Base-by-base conservation (phyloP, 1,140 invertebrate species). In the Campoletis sonorensis region DNA sequence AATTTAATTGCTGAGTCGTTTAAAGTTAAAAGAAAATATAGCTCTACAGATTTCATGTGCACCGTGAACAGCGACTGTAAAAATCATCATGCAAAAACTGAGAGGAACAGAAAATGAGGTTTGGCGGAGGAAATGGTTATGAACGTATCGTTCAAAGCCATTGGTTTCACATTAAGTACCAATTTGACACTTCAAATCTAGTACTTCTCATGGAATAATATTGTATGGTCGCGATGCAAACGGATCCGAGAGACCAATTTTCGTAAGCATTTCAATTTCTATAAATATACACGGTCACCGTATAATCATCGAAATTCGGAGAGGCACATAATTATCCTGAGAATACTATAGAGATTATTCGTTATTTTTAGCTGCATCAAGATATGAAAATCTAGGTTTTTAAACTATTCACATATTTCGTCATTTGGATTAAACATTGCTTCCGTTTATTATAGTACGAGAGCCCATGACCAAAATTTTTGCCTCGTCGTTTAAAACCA, bases 1-100 rank as follows among this genome's bases (percentile, higher is more conserved):
- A 70, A 70, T 70, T 70, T 30, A 15, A 33, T 70, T 37, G 30
- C 72, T n/a, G n/a, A 73, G 80, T 83, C 73, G 54, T 54, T 76
- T 78, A 67, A 30, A 61, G 54, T 80, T 51, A 33, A 58, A 73
- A 33, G 3, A 2, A 33, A 33, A 33, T 33, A 33, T 33, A 33
- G 7, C 2, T 33, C 2, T 33, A 33, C 30, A 33, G 27, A 8
- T n/a, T n/a, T 68, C 77, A 10, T 0, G 15, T 49, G 71, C 76
- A 58, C 8, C 33, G 16, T 30, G 61, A 27, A 64, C 61, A 8
- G n/a, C n/a, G 51, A 33, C 16, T 8, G 23, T 70, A 33, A 33
- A 70, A 15, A 13, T 64, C 7, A 1, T 23, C 11, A 1, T 64
- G 21, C 1, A 64, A 13, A 23, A 64, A 7, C 61, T 26, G 21